Conservation (phyloP, 2,888 invertebrate genomes). For the Elmis aenea region DNA sequence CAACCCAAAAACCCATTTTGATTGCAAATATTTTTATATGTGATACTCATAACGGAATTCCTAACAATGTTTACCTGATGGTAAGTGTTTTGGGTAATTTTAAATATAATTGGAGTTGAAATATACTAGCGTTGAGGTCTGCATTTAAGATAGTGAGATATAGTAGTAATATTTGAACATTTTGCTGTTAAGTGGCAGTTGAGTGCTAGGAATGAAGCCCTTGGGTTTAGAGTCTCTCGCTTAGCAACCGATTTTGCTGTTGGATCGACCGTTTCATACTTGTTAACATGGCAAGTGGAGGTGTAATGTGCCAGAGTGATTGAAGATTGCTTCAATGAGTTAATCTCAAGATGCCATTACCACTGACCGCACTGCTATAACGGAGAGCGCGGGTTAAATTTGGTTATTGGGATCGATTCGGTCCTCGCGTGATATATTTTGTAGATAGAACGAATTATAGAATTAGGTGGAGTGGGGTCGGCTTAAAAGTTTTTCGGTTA, state of each 20-base stretch:
- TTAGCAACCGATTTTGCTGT: constrained; percentile 19
- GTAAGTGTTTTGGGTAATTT: no score
- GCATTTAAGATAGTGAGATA: no score
- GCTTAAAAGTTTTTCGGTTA: no score
- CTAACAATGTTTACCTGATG: no score
- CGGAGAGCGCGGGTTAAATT: constrained; percentile 19
- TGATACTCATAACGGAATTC: no score
- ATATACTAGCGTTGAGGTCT: no score
- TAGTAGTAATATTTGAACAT: constrained; percentile 9
- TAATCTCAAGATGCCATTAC: constrained; percentile 28
- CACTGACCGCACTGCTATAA: constrained; percentile 24
- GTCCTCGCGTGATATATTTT: no score
- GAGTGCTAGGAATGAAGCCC: constrained; percentile 20
- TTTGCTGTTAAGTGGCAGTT: constrained; percentile 19
- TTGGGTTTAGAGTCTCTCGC: constrained; percentile 19
- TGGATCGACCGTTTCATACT: constrained; percentile 20
- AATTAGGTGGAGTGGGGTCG: no score
- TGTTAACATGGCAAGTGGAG: constrained; percentile 26
- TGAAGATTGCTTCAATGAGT: constrained; percentile 28
- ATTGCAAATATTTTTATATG: no score
- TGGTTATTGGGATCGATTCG: constrained; percentile 13
- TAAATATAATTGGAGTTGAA: no score
- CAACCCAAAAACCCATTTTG: no score
- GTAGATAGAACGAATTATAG: no score
- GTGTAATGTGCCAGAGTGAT: constrained; percentile 25